Conservation (phyloP, 37 sponge, comb jelly and placozoan species). For the Beroe ovata region DNA sequence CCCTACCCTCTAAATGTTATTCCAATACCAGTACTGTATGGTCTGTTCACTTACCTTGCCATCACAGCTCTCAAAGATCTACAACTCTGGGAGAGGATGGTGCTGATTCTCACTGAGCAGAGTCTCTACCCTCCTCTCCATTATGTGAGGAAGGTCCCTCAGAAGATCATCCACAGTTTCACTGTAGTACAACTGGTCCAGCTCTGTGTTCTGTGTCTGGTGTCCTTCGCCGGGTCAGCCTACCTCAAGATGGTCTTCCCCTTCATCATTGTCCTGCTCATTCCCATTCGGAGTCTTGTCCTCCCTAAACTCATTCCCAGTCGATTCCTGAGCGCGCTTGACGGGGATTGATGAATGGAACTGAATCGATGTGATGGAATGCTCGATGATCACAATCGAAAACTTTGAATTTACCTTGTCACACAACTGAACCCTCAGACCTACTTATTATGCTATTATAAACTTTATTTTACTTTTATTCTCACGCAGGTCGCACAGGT, state of each 20-base stretch:
- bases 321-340: neutral
- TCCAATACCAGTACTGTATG: conserved; percentile 19
- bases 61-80: neutral
- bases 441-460: too few species aligned
- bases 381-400: too few species aligned
- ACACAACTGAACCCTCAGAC: too few species aligned
- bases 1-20: conserved; percentile 39
- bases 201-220: conserved; percentile 6
- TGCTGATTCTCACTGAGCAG: conserved; percentile 36
- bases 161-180: conserved; percentile 27
- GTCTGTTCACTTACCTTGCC: conserved; percentile 14
- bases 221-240: neutral
- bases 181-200: conserved; percentile 8
- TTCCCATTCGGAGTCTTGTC: neutral
- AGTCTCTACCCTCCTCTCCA: conserved; percentile 22
- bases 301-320: neutral
- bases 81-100: conserved; percentile 16
- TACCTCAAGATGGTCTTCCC: conserved; percentile 56
- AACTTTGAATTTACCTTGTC: too few species aligned
- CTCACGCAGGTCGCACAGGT: too few species aligned
- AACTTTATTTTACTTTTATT: too few species aligned
- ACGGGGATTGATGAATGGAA: neutral
- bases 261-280: neutral
- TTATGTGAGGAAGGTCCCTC: conserved; percentile 60
- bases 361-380: too few species aligned